Percentiles rank a stretch among this genome's conserved stretches.
phyloP scores from a whole-genome alignment of 2,113 vertebrate genomes.

The Pluvialis apricaria region DNA sequence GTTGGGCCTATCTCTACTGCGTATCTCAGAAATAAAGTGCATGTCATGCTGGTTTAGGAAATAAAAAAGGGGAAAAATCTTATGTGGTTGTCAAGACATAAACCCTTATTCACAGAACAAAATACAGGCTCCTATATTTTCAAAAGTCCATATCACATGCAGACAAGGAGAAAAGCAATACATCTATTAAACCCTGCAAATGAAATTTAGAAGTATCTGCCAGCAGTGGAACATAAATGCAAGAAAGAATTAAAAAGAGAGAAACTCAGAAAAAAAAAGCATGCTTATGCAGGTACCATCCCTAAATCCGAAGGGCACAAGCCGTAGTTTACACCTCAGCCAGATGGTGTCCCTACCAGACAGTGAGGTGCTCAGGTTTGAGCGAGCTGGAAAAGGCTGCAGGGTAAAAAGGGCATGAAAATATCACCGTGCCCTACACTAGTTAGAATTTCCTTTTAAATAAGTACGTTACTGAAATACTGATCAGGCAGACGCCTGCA shows the following conservation, averaged over 20 bases:
- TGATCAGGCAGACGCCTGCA: not conserved
- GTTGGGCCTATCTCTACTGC: not conserved
- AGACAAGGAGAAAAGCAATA: not conserved
- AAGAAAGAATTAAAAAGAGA: not conserved
- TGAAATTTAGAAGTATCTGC: not conserved
- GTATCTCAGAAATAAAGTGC: not conserved
- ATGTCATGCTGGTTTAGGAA: not conserved
- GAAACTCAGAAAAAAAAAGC: not conserved
- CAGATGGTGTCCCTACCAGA: conserved; percentile 35
- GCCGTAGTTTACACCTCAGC: conserved; percentile 15
- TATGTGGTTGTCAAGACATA: not conserved
- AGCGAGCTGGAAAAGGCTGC: not conserved
- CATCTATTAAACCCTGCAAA: not conserved
- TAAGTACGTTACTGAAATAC: conserved; percentile 15
- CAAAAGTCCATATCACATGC: not conserved
- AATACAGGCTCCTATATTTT: not conserved
- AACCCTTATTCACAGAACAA: not conserved
- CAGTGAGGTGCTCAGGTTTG: not conserved
- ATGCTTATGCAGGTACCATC: not conserved
- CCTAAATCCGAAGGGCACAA: not conserved
- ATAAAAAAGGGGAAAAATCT: not conserved
- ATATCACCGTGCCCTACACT: not conserved
- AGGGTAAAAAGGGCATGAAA: conserved; percentile 7
- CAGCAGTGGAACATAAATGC: not conserved
- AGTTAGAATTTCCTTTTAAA: conserved; percentile 15